phyloP scores from a whole-genome alignment of 2,113 vertebrate genomes.

The Larimichthys polyactis region DNA sequence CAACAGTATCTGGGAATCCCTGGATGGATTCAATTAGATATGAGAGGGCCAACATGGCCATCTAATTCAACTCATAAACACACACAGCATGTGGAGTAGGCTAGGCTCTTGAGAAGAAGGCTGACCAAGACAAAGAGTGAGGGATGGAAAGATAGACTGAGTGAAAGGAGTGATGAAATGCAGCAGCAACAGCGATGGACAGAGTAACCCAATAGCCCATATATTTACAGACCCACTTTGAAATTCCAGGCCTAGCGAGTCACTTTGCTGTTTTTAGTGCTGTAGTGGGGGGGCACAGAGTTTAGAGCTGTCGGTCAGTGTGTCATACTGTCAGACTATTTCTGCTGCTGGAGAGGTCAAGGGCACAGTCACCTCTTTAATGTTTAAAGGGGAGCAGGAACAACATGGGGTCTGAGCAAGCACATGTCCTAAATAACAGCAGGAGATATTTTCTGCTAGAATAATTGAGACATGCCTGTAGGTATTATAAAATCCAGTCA shows the following conservation, averaged over 20 bases:
- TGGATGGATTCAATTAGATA: slow-evolving; percentile 65
- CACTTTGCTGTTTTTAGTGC: slow-evolving; percentile 74
- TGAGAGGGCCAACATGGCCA: slow-evolving; percentile 19
- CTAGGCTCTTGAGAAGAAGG: not conserved
- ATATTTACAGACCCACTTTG: slow-evolving; percentile 71
- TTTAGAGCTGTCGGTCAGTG: slow-evolving; percentile 67
- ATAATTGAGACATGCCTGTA: slow-evolving; percentile 4
- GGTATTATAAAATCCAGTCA: not conserved
- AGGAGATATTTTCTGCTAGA: not conserved
- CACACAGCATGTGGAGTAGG: not conserved
- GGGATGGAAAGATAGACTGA: not conserved
- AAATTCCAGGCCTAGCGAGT: slow-evolving; percentile 65
- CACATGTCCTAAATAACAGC: slow-evolving; percentile 28
- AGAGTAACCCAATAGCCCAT: slow-evolving; percentile 73
- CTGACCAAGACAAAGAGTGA: not conserved
- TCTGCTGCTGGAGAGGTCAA: slow-evolving; percentile 60
- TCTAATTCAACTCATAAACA: slow-evolving; percentile 36
- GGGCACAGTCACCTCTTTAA: slow-evolving; percentile 44
- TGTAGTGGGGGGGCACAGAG: slow-evolving; percentile 17
- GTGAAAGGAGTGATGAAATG: slow-evolving; percentile 46
- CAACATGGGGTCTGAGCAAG: slow-evolving; percentile 7
- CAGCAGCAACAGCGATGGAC: slow-evolving; percentile 51
- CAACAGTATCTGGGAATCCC: slow-evolving; percentile 40
- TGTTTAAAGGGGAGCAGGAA: slow-evolving; percentile 41
- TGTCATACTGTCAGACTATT: slow-evolving; percentile 60